Percentiles rank a stretch among this genome's conserved stretches.
Evolutionary conservation across 2,797 vertebrate genomes (phyloP).

Genomic region (Galaxias olidus): DNA sequence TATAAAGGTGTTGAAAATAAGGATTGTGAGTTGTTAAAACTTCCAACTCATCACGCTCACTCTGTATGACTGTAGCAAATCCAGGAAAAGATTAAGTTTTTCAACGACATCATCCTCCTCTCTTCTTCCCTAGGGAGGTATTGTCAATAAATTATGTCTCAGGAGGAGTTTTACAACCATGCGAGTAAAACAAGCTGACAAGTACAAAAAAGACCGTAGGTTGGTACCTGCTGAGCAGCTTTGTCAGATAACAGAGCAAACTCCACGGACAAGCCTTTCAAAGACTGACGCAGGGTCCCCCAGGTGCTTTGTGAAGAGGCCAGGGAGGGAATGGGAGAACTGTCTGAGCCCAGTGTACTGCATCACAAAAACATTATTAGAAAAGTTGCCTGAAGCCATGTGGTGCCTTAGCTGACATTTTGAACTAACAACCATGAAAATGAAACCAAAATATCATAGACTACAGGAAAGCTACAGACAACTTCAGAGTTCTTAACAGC

Average conservation of each 20-base stretch:
- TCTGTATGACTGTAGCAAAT: slow-evolving; percentile 95
- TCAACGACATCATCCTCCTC: slow-evolving; percentile 97
- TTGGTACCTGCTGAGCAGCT: slow-evolving; percentile 89
- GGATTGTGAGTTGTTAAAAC: too few relatives aligned
- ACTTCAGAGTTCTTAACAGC: too few relatives aligned
- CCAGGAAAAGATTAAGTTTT: slow-evolving; percentile 94
- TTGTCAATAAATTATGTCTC: slow-evolving; percentile 37
- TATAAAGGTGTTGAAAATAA: too few relatives aligned
- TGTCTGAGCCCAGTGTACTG: slow-evolving; percentile 89
- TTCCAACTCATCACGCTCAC: slow-evolving; percentile 74
- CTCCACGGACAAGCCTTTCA: slow-evolving; percentile 93
- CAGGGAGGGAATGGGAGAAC: slow-evolving; percentile 84
- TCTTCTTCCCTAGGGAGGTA: slow-evolving; percentile 82
- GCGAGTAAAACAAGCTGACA: slow-evolving; percentile 6
- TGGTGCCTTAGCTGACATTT: slow-evolving; percentile 18
- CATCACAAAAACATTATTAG: slow-evolving; percentile 16
- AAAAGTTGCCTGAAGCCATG: slow-evolving; percentile 26
- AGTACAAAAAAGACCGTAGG: slow-evolving; percentile 7
- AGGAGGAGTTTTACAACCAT: slow-evolving; percentile 13
- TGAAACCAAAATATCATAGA: not conserved
- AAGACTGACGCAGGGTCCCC: slow-evolving; percentile 86
- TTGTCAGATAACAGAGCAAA: slow-evolving; percentile 92
- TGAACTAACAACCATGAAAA: not conserved
- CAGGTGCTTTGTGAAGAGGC: slow-evolving; percentile 85
- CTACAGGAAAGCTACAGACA: not conserved